phyloP scores from a whole-genome alignment of 2,113 vertebrate species.

The Upupa epops region DNA sequence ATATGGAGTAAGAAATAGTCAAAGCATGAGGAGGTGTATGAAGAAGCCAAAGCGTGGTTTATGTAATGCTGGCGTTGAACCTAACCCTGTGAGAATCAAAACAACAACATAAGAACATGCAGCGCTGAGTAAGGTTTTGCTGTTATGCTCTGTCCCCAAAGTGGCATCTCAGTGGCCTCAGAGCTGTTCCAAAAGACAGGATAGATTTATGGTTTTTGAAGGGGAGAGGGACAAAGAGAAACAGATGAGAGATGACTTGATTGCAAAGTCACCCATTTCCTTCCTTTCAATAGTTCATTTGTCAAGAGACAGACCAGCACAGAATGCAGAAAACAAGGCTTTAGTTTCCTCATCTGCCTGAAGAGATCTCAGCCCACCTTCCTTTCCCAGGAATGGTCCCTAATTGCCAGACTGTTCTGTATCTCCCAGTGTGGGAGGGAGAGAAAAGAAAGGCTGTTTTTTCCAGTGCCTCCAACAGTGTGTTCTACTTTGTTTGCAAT shows the following conservation, averaged over 20 bases:
- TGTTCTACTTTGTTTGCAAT: conserved; percentile 11
- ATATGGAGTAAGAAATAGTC: neutral
- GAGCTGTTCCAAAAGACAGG: neutral
- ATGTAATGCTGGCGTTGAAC: neutral
- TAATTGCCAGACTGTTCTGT: neutral
- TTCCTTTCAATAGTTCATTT: conserved; percentile 4
- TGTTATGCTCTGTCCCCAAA: neutral
- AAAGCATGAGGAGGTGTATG: neutral
- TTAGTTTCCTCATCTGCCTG: neutral
- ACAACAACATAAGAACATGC: neutral
- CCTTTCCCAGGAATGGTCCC: neutral
- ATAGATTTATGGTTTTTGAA: neutral
- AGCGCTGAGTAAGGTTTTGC: neutral
- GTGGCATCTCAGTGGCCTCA: neutral
- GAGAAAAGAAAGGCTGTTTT: neutral
- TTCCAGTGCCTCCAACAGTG: neutral
- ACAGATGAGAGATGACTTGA: neutral
- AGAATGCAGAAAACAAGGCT: neutral
- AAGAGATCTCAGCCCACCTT: neutral
- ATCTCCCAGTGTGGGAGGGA: neutral
- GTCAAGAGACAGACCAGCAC: neutral
- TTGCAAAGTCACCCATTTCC: neutral
- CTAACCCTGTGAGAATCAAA: neutral
- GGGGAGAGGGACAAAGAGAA: neutral
- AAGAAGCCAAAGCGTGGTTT: neutral